A percentile compares a stretch with the other conserved stretches of the same genome.
Evolutionary conservation across 2,888 invertebrate species (phyloP).

Genomic region (Athalia circularis): DNA sequence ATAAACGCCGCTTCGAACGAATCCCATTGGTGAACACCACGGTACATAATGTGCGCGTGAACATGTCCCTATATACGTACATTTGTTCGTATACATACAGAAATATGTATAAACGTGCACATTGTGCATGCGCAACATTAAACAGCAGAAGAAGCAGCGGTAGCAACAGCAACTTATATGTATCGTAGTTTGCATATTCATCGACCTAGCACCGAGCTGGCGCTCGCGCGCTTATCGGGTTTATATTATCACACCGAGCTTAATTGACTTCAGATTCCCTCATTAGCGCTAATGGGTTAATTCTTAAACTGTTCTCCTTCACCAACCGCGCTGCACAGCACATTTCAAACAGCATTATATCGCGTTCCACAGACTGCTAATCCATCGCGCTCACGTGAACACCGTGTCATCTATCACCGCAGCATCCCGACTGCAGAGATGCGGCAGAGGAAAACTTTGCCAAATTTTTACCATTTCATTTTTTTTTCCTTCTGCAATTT

Average conservation of each 20-base stretch:
- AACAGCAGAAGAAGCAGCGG: no score
- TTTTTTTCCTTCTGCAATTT: no score
- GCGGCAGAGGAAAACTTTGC: no score
- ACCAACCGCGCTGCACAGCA: slow-evolving; percentile 28
- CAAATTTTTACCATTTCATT: no score
- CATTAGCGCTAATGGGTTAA: slow-evolving; percentile 70
- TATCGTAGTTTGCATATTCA: slow-evolving; percentile 69
- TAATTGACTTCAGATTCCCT: slow-evolving; percentile 70
- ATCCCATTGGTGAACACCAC: no score
- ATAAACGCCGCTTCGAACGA: no score
- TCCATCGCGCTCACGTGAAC: no score
- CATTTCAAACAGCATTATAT: slow-evolving; percentile 9
- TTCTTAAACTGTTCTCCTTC: slow-evolving; percentile 52
- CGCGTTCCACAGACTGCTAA: no score
- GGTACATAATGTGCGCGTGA: no score
- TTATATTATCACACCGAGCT: slow-evolving; percentile 65
- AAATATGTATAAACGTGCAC: not conserved
- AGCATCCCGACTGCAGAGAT: no score
- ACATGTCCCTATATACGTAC: no score
- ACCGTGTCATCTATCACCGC: no score
- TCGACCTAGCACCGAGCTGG: slow-evolving; percentile 51
- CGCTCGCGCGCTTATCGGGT: slow-evolving; percentile 62
- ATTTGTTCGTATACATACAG: not conserved
- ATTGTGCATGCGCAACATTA: not conserved
- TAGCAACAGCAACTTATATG: not conserved